Base-by-base conservation (phyloP, 2,797 vertebrate genomes). In the Sebastes trivittatus region DNA sequence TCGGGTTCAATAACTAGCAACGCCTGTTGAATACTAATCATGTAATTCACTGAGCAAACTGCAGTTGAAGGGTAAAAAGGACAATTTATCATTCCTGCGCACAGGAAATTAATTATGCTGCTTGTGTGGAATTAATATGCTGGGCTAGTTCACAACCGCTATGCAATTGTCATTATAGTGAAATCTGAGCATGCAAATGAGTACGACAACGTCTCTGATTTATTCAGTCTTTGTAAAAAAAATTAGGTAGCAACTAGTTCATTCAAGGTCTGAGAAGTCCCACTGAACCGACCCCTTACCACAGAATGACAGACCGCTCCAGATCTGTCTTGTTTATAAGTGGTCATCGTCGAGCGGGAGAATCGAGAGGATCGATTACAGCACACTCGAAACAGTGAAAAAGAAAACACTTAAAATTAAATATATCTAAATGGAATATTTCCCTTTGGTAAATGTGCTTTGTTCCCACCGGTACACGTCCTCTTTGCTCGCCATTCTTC, bases 401-500 rank as follows among this genome's bases (percentile, higher is more conserved):
- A 58, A 10, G 38, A 84, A 86, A 75, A 80, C 27, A 81, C 13
- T 72, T 69, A 81, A 70, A 93, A 81, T 89, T 78, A 88, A 89
- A 91, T 89, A 90, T 72, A 79, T 90, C 67, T 87, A 91, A 89
- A n/a, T 88, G 88, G 77, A 94, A 81, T 70, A 92, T 88, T 93
- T 96, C 94, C 95, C 93, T 95, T 95, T 93, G 84, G 87, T 89
- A 89, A 93, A 92, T 78, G 91, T 89, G 89, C 89, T 86, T 85
- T 78, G 85, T 90, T 92, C 72, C 82, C 83, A 73, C 68, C 77
- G 85, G 75, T 77, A 81, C 69, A 74, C 77, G 59, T 93, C 81
- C 76, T 86, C 80, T 79, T 87, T 46, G 75, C 60, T 85, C 9
- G 22, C 54, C 72, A 64, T 80, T 83, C 78, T 88, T 90, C 87